Base-by-base conservation (phyloP, 1,140 invertebrate genomes). In the Lasioglossum baleicum region DNA sequence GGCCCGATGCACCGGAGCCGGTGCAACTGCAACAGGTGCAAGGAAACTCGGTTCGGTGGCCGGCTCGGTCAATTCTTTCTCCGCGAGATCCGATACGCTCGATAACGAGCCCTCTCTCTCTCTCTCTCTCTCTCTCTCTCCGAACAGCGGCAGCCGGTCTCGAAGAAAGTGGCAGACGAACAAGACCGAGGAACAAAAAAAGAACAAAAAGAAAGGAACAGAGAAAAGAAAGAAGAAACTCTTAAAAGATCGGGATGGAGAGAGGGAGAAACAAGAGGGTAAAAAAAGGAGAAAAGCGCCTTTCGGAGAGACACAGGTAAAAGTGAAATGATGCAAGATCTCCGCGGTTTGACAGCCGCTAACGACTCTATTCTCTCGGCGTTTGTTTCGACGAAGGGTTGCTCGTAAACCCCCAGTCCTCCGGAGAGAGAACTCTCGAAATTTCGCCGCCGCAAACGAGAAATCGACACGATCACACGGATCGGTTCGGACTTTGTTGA, bases 331-430 rank as follows among this genome's bases (percentile, higher is more conserved):
- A 83, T 75, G 80, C 82, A 74, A 86, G 83, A 81, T 75, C 53
- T 70, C 73, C 72, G 72, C 78, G 67, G 64, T 76, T 86, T 75
- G 84, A 58, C 82, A 87, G 17, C 15, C 78, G 82, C 72, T 87
- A 87, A 87, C 84, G 84, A 87, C 75, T 86, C 84, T 75, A 87
- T 87, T 87, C 85, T 83, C 84, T 75, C 22, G 7, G 63, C 11
- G 64, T 40, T 58, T 51, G 68, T 22, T 82, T 83, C 72, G 83
- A 60, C 85, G 85, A 89, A 87, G 85, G 82, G 85, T 88, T 88
- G 83, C 80, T 84, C 87, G 77, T 88, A 88, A 88, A 89, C 13
- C 83, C 65, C 53, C 26, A n/a, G 51, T 61, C 66, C 51, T 51
- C n/a, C 40, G n/a, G 22, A 20, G 20, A 22, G 20, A 8, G 53